Evolutionary conservation across 2,888 invertebrate genomes (phyloP), one percentile per base, ranked within the genome.

Genomic region (Seira sanloemensis): DNA sequence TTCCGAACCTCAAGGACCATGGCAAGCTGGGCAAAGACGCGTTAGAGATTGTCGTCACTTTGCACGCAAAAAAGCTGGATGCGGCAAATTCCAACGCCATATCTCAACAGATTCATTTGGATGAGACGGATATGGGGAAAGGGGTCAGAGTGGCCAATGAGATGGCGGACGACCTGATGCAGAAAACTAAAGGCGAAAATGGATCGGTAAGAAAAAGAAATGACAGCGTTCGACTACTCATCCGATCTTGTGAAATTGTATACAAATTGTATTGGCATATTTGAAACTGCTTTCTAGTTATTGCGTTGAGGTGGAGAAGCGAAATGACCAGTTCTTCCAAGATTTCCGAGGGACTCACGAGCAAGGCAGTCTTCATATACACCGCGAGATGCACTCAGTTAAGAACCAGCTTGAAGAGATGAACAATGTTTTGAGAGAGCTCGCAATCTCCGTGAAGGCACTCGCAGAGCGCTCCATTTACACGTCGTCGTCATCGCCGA

Each of bases 1-100:
- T 89, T 71, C 90, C 90, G n/a, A 90, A 90, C 66, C 58, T 88
- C 0, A 90, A 90, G 68, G 90, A 90, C 69, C 89, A 90, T 79
- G 90, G 90, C 18, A 89, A 88, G 66, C 27, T 90, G 65, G 88
- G 89, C 5, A 89, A 89, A 78, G 89, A 90, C 80, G 89, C 90
- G 1, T 62, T 90, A 62, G 90, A 90, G 86, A 89, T 90, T 25
- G 90, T 90, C 5, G 86, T 88, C n/a, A 85, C 84, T 5, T 84
- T 88, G 26, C 89, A 89, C 67, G 86, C 86, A 9, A 86, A 87
- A 73, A 86, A 85, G 72, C 67, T 88, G 27, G 88, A 88, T 69
- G 84, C 87, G 4, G 85, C 87, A 1, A 86, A 80, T 67, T 71
- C 86, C 2, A 87, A 86, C 25, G 86, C 83, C 1, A 87, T 87